Conservation (phyloP, 2,888 invertebrate species). For the Euclidia mi region DNA sequence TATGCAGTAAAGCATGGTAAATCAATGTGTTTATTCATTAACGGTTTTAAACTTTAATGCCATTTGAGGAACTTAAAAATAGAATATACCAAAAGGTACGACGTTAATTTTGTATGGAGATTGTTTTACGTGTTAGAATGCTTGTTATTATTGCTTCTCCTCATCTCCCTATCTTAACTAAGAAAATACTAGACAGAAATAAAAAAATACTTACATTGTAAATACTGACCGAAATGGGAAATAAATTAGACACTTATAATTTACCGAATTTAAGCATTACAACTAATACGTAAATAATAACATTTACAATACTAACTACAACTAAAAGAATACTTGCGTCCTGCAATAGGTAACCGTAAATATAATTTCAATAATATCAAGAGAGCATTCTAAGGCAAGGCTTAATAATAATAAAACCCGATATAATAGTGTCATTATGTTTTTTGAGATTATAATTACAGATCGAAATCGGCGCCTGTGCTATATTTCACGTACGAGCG, state of each 20-base stretch:
- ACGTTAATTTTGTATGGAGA: constrained; percentile 31
- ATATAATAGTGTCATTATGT: constrained; percentile 61
- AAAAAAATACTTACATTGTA: constrained; percentile 87
- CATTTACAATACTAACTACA: constrained; percentile 84
- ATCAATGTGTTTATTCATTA: not conserved
- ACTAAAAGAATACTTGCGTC: constrained; percentile 88
- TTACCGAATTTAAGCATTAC: constrained; percentile 73
- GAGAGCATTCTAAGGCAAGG: constrained; percentile 89
- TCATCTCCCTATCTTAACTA: constrained; percentile 71
- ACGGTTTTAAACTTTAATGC: constrained; percentile 13
- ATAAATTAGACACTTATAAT: constrained; percentile 86
- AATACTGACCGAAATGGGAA: constrained; percentile 90
- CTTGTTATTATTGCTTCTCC: constrained; percentile 79
- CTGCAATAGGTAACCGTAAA: constrained; percentile 88
- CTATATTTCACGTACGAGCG: constrained; percentile 31
- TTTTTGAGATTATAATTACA: constrained; percentile 63
- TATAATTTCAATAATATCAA: constrained; percentile 85
- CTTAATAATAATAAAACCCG: constrained; percentile 63
- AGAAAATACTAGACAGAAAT: constrained; percentile 77
- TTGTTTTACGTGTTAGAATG: constrained; percentile 35
- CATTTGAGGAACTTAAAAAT: constrained; percentile 20
- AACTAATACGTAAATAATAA: constrained; percentile 78
- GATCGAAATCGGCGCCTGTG: constrained; percentile 38
- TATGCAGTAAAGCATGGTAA: constrained; percentile 35
- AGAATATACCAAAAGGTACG: constrained; percentile 30